Base-by-base conservation (phyloP, 2,888 invertebrate genomes). In the Autographa gamma region DNA sequence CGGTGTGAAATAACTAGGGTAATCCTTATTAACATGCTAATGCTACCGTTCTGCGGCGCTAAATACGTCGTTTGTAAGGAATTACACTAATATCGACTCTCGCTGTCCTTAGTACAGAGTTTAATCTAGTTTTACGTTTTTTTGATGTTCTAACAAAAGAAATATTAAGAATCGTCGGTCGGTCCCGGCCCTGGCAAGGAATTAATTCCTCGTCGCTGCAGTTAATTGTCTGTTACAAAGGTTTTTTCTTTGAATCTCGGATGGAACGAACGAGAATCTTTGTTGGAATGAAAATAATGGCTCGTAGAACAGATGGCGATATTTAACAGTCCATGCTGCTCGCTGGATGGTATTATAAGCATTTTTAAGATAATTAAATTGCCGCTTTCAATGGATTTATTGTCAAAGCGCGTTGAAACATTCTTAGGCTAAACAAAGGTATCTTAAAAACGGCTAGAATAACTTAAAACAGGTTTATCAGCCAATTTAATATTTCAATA, bases 201-300 rank as follows among this genome's bases (percentile, higher is more conserved):
- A 91, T 92, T 89, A 91, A 90, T 91, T 90, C 86, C 81, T 88
- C 85, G 88, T 86, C 82, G 83, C 87, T 90, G 90, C 88, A 89
- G 87, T 89, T 91, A 92, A 93, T 92, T 91, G 91, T 88, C 90
- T 84, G 90, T 90, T 87, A 92, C 90, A 90, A 93, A 90, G 91
- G 85, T 87, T 90, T 89, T 88, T 91, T 88, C 86, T 87, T 86
- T 86, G 85, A 88, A 85, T 87, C 86, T 86, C 85, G 76, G 85
- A 87, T 77, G 82, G 73, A 79, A 83, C 76, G 84, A 82, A 87
- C 79, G 82, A 86, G 83, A 84, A 88, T 88, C 85, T 89, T 89
- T 88, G 88, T 86, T 78, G 83, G 81, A 85, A 87, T 88, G 88
- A 85, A 89, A 90, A 89, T 91, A 92, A 92, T 90, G 86, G 83